phyloP scores from a whole-genome alignment of 2,888 invertebrate genomes.

The Dynastes maya region DNA sequence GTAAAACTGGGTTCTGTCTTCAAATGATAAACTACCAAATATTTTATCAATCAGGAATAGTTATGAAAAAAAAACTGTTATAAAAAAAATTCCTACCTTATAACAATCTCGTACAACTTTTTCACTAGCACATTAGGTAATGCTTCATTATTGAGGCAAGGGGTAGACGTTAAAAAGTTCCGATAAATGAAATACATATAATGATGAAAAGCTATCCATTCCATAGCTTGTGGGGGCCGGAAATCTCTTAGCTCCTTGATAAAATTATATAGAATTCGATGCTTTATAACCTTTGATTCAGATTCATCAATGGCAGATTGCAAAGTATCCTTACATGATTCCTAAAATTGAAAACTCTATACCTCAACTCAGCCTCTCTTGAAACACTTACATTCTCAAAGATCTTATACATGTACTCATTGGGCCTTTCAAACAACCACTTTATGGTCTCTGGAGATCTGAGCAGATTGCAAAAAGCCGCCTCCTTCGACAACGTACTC shows the following conservation, averaged over 20 bases:
- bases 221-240: constrained; percentile 56
- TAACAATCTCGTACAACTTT: constrained; percentile 64
- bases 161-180: constrained; percentile 64
- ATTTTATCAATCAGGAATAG: constrained; percentile 14
- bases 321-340: constrained; percentile 49
- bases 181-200: constrained; percentile 66
- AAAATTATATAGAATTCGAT: constrained; percentile 54
- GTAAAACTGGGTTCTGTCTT: constrained; percentile 73
- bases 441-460: constrained; percentile 51
- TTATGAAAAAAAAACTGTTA: constrained; percentile 9
- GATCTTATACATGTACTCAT: constrained; percentile 51
- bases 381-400: constrained; percentile 50
- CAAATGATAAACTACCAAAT: constrained; percentile 63
- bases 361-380: neutral
- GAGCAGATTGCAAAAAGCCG: constrained; percentile 49
- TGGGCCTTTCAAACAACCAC: constrained; percentile 50
- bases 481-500: constrained; percentile 38
- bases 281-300: constrained; percentile 49
- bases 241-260: constrained; percentile 57
- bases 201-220: constrained; percentile 66
- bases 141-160: constrained; percentile 61
- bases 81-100: constrained; percentile 58
- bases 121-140: constrained; percentile 62
- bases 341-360: constrained; percentile 36
- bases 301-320: constrained; percentile 46